Base-by-base conservation (phyloP, 2,888 invertebrate species). In the Aspidiotus destructor region DNA sequence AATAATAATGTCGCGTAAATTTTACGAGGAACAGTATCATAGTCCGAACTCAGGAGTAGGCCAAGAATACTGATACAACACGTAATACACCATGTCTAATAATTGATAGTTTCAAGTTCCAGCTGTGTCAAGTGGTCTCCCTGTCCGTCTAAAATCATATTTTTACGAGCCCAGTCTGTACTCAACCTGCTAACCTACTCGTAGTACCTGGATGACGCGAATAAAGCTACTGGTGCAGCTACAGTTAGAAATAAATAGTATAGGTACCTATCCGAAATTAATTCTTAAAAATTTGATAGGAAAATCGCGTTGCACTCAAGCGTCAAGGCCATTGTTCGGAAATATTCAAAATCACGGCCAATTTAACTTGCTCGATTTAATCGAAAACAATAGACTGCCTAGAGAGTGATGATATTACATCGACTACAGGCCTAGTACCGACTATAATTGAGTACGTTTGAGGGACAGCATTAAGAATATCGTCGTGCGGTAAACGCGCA, bases 311-410 rank as follows among this genome's bases (percentile, higher is more conserved):
- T 65, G 58, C 55, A 42, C 58, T 17, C 48, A 8, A 17, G 44
- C 58, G 48, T 57, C 65, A 65, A 65, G 65, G 65, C 58, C 65
- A 65, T 65, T 65, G 53, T 63, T 58, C 28, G 10, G 6, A 48
- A 65, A 65, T 65, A 65, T 65, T 65, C 64, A 48, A 65, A 65
- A 65, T 65, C 65, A 65, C 65, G 65, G 55, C 55, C 65, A 65
- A 65, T 65, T 64, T 48, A 48, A 48, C 48, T 48, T 48, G 48
- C 11, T 48, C n/a, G 48, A 48, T 48, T 13, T n/a, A 6, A 48
- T 48, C 48, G 48, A 48, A 48, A 48, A 48, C 48, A 48, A 48
- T 48, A 11, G 48, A n/a, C 28, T 28, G 28, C 28, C n/a, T 48
- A 48, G 48, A 48, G n/a, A 48, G 10, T 11, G 48, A 13, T 48